phyloP scores from a whole-genome alignment of 2,888 invertebrate genomes.

The Liodrosophila aerea region DNA sequence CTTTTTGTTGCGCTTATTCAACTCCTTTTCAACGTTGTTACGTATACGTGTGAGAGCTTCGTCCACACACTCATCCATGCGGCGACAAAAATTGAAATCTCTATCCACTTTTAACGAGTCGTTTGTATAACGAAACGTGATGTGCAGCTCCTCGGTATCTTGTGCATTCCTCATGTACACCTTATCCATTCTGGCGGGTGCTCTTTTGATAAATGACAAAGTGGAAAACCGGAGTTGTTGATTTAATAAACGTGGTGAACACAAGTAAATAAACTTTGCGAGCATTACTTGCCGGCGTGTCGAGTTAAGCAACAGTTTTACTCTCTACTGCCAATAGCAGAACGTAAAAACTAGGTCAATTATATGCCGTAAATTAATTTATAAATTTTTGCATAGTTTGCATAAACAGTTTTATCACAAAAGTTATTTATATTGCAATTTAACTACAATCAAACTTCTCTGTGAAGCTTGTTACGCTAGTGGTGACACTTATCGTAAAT shows the following conservation, averaged over 20 bases:
- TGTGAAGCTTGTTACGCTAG: neutral
- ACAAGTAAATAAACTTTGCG: conserved; percentile 6
- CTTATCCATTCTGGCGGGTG: conserved; percentile 83
- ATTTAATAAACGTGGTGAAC: conserved; percentile 15
- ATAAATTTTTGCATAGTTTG: too few species aligned
- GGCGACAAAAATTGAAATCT: conserved; percentile 89
- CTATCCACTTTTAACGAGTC: conserved; percentile 84
- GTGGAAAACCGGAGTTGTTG: conserved; percentile 6
- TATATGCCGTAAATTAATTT: too few species aligned
- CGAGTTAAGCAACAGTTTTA: neutral
- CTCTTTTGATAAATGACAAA: conserved; percentile 20
- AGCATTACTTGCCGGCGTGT: conserved; percentile 33
- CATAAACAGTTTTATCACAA: too few species aligned
- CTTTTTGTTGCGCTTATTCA: conserved; percentile 83
- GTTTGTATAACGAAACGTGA: conserved; percentile 84
- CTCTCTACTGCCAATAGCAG: neutral
- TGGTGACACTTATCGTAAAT: neutral
- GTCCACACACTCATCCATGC: conserved; percentile 85
- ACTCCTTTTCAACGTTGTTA: conserved; percentile 86
- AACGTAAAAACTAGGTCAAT: too few species aligned
- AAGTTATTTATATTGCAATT: too few species aligned
- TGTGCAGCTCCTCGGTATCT: conserved; percentile 83
- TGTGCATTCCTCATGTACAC: conserved; percentile 84
- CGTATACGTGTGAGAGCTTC: conserved; percentile 85
- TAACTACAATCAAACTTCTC: too few species aligned